Evolutionary conservation across 2,888 invertebrate species (phyloP).

Genomic region (Gisinianus flammeolus): DNA sequence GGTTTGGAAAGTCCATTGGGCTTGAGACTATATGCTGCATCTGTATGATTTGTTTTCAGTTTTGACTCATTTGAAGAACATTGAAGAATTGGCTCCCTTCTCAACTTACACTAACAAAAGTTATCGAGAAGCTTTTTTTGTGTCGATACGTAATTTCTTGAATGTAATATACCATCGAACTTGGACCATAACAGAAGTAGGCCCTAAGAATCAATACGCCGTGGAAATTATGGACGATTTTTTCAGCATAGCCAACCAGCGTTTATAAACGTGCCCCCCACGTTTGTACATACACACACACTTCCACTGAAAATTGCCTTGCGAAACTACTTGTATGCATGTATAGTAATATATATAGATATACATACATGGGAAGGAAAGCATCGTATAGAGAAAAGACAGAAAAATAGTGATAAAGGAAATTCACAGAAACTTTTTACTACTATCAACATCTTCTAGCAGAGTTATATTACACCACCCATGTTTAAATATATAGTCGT

Average conservation of each 20-base stretch:
- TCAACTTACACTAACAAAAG: slow-evolving; percentile 56
- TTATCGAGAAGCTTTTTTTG: slow-evolving; percentile 58
- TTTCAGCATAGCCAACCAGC: slow-evolving; percentile 58
- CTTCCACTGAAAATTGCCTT: too few species aligned
- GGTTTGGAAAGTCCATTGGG: too few species aligned
- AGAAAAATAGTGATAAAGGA: not conserved
- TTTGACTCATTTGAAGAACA: slow-evolving; percentile 54
- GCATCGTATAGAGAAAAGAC: not conserved
- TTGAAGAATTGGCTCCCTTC: slow-evolving; percentile 55
- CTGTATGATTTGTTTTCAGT: slow-evolving; percentile 39
- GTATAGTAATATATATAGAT: not conserved
- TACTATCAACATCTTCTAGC: slow-evolving; percentile 10
- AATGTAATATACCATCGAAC: slow-evolving; percentile 59
- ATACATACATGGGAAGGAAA: not conserved
- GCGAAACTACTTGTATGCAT: too few species aligned
- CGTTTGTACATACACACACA: too few species aligned
- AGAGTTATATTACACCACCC: not conserved
- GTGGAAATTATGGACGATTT: slow-evolving; percentile 59
- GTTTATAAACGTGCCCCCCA: too few species aligned
- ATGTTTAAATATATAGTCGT: too few species aligned
- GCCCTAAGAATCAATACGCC: slow-evolving; percentile 58
- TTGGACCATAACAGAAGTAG: slow-evolving; percentile 58
- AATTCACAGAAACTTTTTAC: slow-evolving; percentile 27
- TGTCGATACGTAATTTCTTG: slow-evolving; percentile 58
- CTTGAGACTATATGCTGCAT: not conserved